Conservation (phyloP, 2,797 vertebrate genomes). For the Discoglossus pictus region DNA sequence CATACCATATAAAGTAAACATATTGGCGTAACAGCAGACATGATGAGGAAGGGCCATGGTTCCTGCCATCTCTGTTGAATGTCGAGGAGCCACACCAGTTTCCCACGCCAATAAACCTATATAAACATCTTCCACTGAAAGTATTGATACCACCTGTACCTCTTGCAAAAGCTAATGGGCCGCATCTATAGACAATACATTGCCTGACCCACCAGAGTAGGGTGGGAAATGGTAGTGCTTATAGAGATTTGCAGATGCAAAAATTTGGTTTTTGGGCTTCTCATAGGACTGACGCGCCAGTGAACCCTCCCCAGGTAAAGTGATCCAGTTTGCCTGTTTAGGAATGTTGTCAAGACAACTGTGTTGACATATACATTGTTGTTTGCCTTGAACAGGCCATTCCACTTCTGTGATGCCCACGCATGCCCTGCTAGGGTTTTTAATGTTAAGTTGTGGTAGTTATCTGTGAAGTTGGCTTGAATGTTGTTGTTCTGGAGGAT, state of each 20-base stretch:
- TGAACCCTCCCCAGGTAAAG: constrained; percentile 85
- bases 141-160: constrained; percentile 59
- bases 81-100: constrained; percentile 77
- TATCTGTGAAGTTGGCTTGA: constrained; percentile 77
- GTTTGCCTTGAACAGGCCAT: constrained; percentile 69
- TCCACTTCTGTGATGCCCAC: constrained; percentile 72
- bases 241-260: constrained; percentile 68
- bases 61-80: constrained; percentile 78
- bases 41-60: constrained; percentile 72
- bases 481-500: constrained; percentile 65
- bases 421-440: constrained; percentile 77
- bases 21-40: constrained; percentile 82
- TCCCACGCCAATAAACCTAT: constrained; percentile 73
- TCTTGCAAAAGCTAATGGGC: constrained; percentile 71
- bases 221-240: constrained; percentile 72
- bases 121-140: constrained; percentile 83
- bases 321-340: constrained; percentile 59
- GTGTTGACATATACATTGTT: constrained; percentile 74
- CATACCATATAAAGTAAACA: constrained; percentile 80
- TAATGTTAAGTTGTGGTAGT: constrained; percentile 79
- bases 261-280: constrained; percentile 69
- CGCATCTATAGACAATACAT: constrained; percentile 77
- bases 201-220: constrained; percentile 87
- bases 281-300: constrained; percentile 70
- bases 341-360: constrained; percentile 45